phyloP scores from a whole-genome alignment of 1,140 invertebrate species.

The Aphelenchoides besseyi region DNA sequence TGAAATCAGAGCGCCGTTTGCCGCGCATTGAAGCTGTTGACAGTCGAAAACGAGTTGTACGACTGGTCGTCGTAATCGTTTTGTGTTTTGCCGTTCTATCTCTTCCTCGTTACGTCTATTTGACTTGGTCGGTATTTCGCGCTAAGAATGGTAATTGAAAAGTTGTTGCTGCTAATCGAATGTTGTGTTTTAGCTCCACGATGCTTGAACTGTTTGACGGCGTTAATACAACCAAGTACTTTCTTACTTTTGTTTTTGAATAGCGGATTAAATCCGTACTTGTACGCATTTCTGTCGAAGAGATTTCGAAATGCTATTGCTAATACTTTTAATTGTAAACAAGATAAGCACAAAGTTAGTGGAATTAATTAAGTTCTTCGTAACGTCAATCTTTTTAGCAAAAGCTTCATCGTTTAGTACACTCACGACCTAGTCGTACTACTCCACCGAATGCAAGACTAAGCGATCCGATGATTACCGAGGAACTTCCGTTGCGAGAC shows the following conservation, averaged over 20 bases:
- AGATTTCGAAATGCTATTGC: slow-evolving; percentile 50
- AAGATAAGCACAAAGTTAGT: slow-evolving; percentile 45
- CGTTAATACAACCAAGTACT: slow-evolving; percentile 52
- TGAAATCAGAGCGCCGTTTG: background rate
- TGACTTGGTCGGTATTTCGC: slow-evolving; percentile 56
- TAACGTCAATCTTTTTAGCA: background rate
- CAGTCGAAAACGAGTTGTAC: slow-evolving; percentile 44
- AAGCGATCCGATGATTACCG: background rate
- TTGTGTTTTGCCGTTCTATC: slow-evolving; percentile 55
- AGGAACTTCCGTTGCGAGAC: slow-evolving; percentile 6
- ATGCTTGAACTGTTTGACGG: slow-evolving; percentile 55
- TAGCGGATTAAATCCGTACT: slow-evolving; percentile 53
- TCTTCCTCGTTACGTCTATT: slow-evolving; percentile 53
- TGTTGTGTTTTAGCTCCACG: slow-evolving; percentile 46
- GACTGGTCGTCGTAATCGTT: slow-evolving; percentile 55
- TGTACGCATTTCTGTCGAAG: slow-evolving; percentile 57
- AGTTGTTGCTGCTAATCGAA: background rate
- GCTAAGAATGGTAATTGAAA: slow-evolving; percentile 44
- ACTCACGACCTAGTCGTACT: background rate
- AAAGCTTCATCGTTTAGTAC: background rate
- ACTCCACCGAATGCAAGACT: background rate
- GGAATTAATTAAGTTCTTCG: background rate
- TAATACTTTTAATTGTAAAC: slow-evolving; percentile 48
- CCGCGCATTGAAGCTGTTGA: slow-evolving; percentile 33
- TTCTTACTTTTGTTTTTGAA: slow-evolving; percentile 56